Evolutionary conservation across 2,113 vertebrate species (phyloP).

Genomic region (Panthera leo): DNA sequence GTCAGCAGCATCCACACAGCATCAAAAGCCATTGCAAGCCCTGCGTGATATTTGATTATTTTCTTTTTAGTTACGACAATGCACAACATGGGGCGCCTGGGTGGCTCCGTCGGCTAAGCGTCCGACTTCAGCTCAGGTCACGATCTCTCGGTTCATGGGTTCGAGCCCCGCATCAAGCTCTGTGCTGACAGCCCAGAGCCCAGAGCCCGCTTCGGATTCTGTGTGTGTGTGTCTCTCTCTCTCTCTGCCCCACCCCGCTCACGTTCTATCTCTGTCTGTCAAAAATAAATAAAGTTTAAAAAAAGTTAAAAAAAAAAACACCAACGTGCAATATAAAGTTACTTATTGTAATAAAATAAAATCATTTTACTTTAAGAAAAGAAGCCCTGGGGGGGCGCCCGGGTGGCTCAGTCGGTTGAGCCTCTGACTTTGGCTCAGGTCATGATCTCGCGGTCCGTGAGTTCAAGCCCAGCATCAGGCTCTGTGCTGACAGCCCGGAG

Average conservation of each 20-base stretch:
- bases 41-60: neutral
- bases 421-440: fast-evolving
- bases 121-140: too few species aligned
- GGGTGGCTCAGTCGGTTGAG: too few species aligned
- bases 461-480: fast-evolving
- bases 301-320: neutral
- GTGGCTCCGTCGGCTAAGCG: too few species aligned
- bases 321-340: neutral
- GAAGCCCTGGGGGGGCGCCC: neutral
- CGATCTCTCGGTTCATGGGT: too few species aligned
- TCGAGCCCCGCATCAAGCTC: too few species aligned
- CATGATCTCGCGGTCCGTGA: fast-evolving
- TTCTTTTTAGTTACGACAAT: neutral
- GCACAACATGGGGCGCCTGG: neutral
- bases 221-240: too few species aligned
- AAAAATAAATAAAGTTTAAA: too few species aligned
- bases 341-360: neutral
- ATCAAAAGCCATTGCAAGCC: neutral
- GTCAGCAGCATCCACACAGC: neutral
- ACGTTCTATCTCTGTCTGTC: too few species aligned
- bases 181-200: too few species aligned
- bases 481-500: too few species aligned
- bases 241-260: too few species aligned
- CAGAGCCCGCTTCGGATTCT: too few species aligned
- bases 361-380: neutral